Percentiles rank a stretch among this genome's conserved stretches.
Evolutionary conservation across 2,113 vertebrate species (phyloP).

Genomic region (Spheniscus mendiculus): DNA sequence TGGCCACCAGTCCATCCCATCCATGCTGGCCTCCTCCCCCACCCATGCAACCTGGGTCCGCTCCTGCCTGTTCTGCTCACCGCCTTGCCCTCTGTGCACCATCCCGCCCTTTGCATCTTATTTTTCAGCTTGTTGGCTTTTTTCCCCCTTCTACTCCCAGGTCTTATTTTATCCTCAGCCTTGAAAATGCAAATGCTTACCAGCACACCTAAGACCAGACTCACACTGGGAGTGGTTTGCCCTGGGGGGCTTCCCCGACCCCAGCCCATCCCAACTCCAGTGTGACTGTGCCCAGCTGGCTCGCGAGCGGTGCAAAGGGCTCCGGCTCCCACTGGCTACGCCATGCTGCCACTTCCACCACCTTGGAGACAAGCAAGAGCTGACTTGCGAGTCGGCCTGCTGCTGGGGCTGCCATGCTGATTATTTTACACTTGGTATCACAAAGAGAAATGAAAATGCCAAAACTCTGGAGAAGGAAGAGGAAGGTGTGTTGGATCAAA

Average conservation of each 20-base stretch:
- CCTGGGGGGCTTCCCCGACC: neutral
- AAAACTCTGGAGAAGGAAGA: neutral
- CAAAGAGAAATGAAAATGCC: neutral
- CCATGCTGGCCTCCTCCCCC: neutral
- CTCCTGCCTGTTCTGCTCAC: neutral
- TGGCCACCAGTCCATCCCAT: neutral
- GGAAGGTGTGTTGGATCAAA: neutral
- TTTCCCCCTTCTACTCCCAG: neutral
- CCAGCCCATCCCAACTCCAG: neutral
- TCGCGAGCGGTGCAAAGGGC: fast-evolving
- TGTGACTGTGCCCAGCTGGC: fast-evolving
- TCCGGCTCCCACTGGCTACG: fast-evolving
- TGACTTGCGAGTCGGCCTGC: neutral
- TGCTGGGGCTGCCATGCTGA: neutral
- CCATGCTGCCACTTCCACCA: neutral
- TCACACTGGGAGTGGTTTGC: fast-evolving
- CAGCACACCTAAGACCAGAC: neutral
- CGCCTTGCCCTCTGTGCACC: neutral
- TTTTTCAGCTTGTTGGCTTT: neutral
- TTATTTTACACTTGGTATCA: neutral
- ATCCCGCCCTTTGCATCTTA: neutral
- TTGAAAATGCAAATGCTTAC: neutral
- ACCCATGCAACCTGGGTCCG: fast-evolving
- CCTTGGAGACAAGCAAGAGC: neutral
- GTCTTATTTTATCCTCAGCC: neutral